These are phyloP conservation scores for Saguinus midas DNA, from an alignment of 2,113 vertebrate species.

Conservation along the genomic window DNA sequence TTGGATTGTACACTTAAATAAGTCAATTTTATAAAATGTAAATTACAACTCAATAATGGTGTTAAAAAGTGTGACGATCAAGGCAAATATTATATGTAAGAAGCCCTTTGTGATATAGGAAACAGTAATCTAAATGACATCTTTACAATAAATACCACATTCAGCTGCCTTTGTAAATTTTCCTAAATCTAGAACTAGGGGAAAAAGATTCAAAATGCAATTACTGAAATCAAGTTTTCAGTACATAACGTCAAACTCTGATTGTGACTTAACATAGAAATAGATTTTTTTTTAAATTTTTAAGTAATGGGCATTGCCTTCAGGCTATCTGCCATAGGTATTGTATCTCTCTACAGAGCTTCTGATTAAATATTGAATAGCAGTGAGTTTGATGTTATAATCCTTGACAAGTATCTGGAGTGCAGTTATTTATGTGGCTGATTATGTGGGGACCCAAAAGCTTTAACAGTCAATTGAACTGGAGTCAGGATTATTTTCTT, in stretches of 20 bases:
- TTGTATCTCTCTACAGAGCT: not conserved
- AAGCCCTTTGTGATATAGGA: not conserved
- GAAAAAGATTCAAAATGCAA: not conserved
- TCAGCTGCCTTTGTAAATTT: not conserved
- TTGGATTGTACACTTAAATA: not conserved
- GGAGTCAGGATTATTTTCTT: constrained; percentile 29
- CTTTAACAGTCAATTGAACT: constrained; percentile 34
- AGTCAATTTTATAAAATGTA: not conserved
- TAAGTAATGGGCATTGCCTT: not conserved
- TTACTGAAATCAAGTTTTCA: not conserved
- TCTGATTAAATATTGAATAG: constrained; percentile 53
- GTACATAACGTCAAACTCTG: not conserved
- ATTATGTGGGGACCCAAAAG: not conserved
- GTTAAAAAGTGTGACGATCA: not conserved
- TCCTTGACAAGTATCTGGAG: constrained; percentile 37
- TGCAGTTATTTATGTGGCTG: constrained; percentile 33
- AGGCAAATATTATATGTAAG: not conserved
- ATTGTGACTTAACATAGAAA: not conserved
- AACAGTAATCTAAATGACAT: not conserved
- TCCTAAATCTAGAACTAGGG: not conserved
- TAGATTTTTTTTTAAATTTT: not conserved
- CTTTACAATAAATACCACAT: not conserved
- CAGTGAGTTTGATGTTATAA: constrained; percentile 24
- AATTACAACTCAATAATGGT: not conserved
- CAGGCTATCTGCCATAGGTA: not conserved